These are phyloP conservation scores for Labeo calbasu DNA, from an alignment of 2,797 vertebrate genomes.

Conservation along the genomic window DNA sequence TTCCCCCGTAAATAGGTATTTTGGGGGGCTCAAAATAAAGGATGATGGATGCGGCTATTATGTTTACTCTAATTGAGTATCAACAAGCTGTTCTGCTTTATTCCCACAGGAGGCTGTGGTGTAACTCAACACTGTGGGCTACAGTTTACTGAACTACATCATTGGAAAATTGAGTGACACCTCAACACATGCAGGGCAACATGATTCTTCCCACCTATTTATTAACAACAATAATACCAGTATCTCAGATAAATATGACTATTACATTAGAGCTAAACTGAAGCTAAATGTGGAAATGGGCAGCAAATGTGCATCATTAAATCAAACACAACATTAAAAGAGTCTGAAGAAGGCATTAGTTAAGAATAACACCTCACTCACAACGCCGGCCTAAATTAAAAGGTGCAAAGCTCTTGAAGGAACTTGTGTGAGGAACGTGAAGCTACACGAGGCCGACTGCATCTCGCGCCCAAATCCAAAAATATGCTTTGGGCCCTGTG, in stretches of 20 bases:
- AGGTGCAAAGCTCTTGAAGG: conserved; percentile 38
- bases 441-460: conserved; percentile 49
- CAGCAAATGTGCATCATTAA: background rate
- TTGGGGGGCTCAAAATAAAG: background rate
- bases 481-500: conserved; percentile 76
- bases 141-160: conserved; percentile 22
- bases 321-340: conserved; percentile 6
- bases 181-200: conserved; percentile 33
- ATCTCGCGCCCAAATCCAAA: conserved; percentile 63
- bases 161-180: conserved; percentile 19
- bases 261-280: conserved; percentile 16
- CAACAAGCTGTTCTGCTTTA: background rate
- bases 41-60: background rate
- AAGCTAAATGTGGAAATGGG: background rate
- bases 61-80: background rate
- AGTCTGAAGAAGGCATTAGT: conserved; percentile 15
- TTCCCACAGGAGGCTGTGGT: background rate
- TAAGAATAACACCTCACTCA: conserved; percentile 29
- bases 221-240: conserved; percentile 16
- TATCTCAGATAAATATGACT: conserved; percentile 19
- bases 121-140: conserved; percentile 3
- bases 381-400: conserved; percentile 47
- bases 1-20: background rate
- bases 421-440: background rate
- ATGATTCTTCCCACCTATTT: conserved; percentile 48